Conservation (phyloP, 2,113 vertebrate genomes). For the Pachyramphus minor region DNA sequence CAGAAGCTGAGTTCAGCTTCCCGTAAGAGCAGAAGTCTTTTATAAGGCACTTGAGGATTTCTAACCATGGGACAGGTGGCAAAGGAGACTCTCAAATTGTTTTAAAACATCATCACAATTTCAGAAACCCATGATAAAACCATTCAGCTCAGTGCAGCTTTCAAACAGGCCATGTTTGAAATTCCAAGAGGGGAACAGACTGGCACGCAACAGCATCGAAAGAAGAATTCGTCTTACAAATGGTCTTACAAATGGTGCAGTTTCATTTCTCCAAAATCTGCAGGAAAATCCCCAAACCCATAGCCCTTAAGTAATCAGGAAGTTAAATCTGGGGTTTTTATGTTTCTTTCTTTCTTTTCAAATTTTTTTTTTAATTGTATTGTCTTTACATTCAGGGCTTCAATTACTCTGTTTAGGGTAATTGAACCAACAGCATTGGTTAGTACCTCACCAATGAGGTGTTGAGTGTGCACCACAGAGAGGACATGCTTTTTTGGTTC, state of each 20-base stretch:
- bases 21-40: background rate
- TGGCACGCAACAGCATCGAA: background rate
- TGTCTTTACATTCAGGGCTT: background rate
- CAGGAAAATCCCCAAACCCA: background rate
- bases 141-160: background rate
- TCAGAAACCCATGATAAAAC: background rate
- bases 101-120: background rate
- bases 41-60: background rate
- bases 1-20: background rate
- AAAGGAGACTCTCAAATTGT: background rate
- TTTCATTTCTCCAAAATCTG: slow-evolving; percentile 15
- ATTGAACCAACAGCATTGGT: too few relatives aligned
- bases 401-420: background rate
- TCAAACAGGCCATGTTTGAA: background rate
- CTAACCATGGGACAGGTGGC: background rate
- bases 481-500: background rate
- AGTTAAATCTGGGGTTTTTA: background rate
- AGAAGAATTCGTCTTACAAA: background rate
- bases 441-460: background rate
- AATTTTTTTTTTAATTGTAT: background rate
- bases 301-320: background rate
- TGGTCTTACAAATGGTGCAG: background rate
- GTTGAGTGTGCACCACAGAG: background rate
- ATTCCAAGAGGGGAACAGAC: background rate
- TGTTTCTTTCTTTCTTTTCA: background rate